Percentiles rank a stretch among this genome's conserved stretches.
These are phyloP conservation scores for Sarcophaga rosellei DNA, from an alignment of 2,888 invertebrate species.

Conservation along the genomic window DNA sequence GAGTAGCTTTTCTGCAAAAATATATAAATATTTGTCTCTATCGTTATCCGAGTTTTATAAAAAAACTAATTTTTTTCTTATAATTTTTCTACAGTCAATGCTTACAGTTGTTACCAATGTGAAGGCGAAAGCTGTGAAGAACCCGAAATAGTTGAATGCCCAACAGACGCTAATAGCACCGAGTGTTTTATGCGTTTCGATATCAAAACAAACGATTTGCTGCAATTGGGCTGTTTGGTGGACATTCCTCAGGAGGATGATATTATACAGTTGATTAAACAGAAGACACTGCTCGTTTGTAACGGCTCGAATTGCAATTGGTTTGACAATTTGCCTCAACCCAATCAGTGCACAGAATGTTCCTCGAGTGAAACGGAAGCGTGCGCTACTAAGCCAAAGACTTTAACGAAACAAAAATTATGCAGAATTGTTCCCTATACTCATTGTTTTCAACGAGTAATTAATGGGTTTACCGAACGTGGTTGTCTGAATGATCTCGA, in stretches of 20 bases:
- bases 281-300: conserved; percentile 67
- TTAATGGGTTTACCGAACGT: conserved; percentile 65
- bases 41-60: not conserved
- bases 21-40: no score
- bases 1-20: no score
- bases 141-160: conserved; percentile 52
- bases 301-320: conserved; percentile 70
- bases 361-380: conserved; percentile 62
- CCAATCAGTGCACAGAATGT: conserved; percentile 67
- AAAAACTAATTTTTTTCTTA: not conserved
- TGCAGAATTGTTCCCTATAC: conserved; percentile 69
- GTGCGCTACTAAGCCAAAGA: conserved; percentile 67
- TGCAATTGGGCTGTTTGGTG: conserved; percentile 71
- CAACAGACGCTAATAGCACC: conserved; percentile 23
- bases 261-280: conserved; percentile 59
- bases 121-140: conserved; percentile 65
- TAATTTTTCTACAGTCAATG: conserved; percentile 37
- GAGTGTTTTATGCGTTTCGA: conserved; percentile 71
- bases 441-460: conserved; percentile 70
- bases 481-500: conserved; percentile 71
- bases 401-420: not conserved
- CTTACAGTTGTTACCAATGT: conserved; percentile 64
- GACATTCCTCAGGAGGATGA: conserved; percentile 47
- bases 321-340: conserved; percentile 63
- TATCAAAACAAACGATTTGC: conserved; percentile 35